Evolutionary conservation across 1,140 invertebrate species (phyloP).

Genomic region (Potamilus streckersoni): DNA sequence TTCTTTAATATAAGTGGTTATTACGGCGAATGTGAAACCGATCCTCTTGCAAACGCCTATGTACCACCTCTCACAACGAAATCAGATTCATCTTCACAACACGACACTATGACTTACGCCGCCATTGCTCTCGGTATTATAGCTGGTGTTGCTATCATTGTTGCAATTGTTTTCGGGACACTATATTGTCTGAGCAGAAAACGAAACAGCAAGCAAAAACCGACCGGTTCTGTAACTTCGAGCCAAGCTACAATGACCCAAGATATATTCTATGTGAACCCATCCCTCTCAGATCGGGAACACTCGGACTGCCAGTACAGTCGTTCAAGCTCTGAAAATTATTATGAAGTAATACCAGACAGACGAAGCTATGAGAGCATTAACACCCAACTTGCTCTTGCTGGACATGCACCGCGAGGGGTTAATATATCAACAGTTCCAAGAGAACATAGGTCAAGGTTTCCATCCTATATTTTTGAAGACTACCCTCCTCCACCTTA

Average conservation of each 20-base stretch:
- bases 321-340: conserved; percentile 62
- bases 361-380: conserved; percentile 62
- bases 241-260: conserved; percentile 65
- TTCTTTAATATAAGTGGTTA: conserved; percentile 60
- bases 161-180: conserved; percentile 53
- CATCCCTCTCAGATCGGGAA: conserved; percentile 57
- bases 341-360: conserved; percentile 64
- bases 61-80: conserved; percentile 35
- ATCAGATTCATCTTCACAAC: conserved; percentile 16
- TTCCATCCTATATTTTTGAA: conserved; percentile 53
- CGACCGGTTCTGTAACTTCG: conserved; percentile 58
- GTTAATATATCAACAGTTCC: conserved; percentile 26
- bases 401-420: conserved; percentile 34
- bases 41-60: conserved; percentile 51
- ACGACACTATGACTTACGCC: conserved; percentile 32
- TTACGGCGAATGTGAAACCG: conserved; percentile 60
- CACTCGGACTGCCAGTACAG: conserved; percentile 53
- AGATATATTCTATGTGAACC: conserved; percentile 64
- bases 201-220: conserved; percentile 46
- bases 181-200: conserved; percentile 50
- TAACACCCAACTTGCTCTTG: conserved; percentile 50
- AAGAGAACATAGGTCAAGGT: conserved; percentile 36
- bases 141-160: conserved; percentile 52
- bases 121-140: conserved; percentile 55
- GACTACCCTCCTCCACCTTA: conserved; percentile 62